Percentiles rank a stretch among this genome's conserved stretches.
These are phyloP conservation scores for Pandion haliaetus DNA, from an alignment of 2,113 vertebrate species.

Conservation along the genomic window DNA sequence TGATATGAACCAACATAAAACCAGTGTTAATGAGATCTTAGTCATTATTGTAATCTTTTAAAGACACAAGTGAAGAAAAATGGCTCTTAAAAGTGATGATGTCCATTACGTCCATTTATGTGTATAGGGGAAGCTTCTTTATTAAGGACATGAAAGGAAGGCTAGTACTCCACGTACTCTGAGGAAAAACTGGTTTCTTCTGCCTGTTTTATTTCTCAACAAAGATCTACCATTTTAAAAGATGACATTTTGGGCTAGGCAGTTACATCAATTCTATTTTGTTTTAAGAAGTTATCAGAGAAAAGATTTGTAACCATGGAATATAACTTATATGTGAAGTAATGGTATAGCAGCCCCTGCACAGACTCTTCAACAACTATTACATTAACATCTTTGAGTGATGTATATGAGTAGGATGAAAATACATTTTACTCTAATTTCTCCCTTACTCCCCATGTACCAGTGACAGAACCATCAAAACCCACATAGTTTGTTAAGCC, in stretches of 20 bases:
- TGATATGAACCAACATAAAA: background rate
- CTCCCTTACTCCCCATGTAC: background rate
- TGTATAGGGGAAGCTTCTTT: background rate
- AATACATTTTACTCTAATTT: background rate
- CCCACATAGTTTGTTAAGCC: background rate
- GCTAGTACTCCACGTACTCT: background rate
- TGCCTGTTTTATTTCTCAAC: background rate
- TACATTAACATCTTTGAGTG: background rate
- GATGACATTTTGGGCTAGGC: background rate
- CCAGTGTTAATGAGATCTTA: background rate
- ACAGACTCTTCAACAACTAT: background rate
- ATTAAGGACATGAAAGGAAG: background rate
- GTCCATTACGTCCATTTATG: background rate
- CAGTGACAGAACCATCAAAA: background rate
- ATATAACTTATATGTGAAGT: background rate
- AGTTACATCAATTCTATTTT: background rate
- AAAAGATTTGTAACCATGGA: background rate
- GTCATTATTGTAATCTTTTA: background rate
- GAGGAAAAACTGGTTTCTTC: background rate
- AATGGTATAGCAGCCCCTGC: background rate
- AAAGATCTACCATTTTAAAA: background rate
- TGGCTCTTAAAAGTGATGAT: background rate
- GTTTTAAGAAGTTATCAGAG: background rate
- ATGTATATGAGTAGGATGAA: constrained; percentile 1
- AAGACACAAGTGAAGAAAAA: background rate